Base-by-base conservation (phyloP, 2,113 vertebrate genomes). In the Laticauda colubrina region DNA sequence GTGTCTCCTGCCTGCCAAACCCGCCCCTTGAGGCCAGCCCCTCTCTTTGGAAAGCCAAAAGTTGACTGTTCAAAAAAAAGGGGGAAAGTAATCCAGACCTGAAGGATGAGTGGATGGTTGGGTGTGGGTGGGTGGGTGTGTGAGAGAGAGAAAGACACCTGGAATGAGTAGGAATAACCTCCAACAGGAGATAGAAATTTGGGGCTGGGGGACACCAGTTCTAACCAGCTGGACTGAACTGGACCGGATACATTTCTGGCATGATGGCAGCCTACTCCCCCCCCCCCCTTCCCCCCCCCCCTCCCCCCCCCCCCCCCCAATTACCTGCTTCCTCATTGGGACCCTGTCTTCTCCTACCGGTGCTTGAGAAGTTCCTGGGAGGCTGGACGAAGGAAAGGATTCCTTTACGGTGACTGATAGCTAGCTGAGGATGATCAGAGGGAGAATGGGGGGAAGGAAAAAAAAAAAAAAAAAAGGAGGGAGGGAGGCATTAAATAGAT, bases 201-300 rank as follows among this genome's bases (percentile, higher is more conserved):
- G 2, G 7, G 34, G 18, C 6, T 8, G 64, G 64, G 64, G 11
- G 4, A 5, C 12, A 2, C 64, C 64, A 20, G 69, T 39, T 20
- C 15, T 7, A 20, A 81, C n/a, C 2, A 0, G 39, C 69, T 7
- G 15, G 34, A 4, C 29, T 10, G 5, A 2, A 39, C 34, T 43
- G 34, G 75, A 9, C 18, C 48, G 10, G 51, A 10, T 11, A 43
- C 21, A 18, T 81, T 39, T 18, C 34, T 39, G 75, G 75, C 75
- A 21, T 9, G 34, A 34, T 21, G 34, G 1, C 34, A 81, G 18
- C 34, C 34, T n/a, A 4, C 12, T n/a, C 11, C 29, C 61, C 10
- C 0, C 1, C 59, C 0, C 2, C 26, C 26, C 3, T n/a, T n/a
- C n/a, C 2, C 45, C 4, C 45, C 5, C 23, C 14, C 29, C 4